These are phyloP conservation scores for Junco hyemalis DNA, from an alignment of 2,113 vertebrate species.

Conservation along the genomic window DNA sequence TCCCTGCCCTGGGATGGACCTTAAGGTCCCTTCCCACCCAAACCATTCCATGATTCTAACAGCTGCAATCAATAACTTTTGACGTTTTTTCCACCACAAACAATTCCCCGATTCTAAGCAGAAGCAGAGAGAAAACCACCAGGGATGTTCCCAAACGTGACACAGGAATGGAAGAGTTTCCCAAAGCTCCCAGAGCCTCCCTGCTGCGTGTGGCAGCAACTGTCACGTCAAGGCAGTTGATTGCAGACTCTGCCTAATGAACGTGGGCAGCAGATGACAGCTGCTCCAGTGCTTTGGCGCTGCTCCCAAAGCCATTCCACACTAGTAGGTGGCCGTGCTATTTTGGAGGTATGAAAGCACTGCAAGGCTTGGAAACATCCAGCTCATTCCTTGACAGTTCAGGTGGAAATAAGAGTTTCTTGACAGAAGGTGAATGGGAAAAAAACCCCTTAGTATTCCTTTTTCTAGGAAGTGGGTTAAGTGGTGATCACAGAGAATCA, in stretches of 20 bases:
- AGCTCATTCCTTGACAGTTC: neutral
- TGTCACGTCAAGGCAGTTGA: neutral
- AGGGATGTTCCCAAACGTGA: neutral
- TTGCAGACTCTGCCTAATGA: neutral
- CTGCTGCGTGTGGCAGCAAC: neutral
- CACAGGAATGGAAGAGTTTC: neutral
- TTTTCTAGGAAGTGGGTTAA: neutral
- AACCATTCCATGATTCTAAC: neutral
- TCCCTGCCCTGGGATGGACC: neutral
- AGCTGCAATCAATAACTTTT: neutral
- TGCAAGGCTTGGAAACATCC: constrained; percentile 2
- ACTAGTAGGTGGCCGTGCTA: neutral
- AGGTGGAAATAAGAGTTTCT: neutral
- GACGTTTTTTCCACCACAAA: neutral
- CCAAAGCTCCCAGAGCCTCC: neutral
- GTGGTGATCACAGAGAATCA: neutral
- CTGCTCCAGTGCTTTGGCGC: neutral
- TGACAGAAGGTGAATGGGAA: neutral
- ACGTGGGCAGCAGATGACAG: constrained; percentile 16
- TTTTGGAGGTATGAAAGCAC: neutral
- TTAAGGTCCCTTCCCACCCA: neutral
- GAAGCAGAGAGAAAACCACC: neutral
- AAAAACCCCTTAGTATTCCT: rapidly evolving
- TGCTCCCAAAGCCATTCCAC: neutral
- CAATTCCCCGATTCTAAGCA: rapidly evolving